Conservation (phyloP, 2,888 invertebrate species). For the Antitype chi region DNA sequence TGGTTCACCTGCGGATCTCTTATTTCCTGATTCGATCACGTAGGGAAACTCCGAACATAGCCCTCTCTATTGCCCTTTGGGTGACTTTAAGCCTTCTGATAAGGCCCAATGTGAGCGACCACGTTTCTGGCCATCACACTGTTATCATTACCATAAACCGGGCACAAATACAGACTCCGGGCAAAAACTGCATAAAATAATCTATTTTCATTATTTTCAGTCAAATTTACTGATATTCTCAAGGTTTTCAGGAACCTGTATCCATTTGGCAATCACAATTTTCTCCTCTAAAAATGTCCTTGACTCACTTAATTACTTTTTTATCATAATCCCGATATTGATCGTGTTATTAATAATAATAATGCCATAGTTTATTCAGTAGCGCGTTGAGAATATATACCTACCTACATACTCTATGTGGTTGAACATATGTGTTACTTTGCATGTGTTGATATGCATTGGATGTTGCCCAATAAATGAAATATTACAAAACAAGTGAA, state of each 20-base stretch:
- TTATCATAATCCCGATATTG: neutral
- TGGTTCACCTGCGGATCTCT: too few relatives aligned
- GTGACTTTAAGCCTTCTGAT: too few relatives aligned
- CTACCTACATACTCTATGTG: neutral
- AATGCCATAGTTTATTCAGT: conserved; percentile 4
- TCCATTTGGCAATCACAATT: neutral
- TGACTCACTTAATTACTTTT: neutral
- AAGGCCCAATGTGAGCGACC: too few relatives aligned
- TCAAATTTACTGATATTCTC: neutral
- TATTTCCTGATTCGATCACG: too few relatives aligned
- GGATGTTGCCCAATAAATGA: neutral
- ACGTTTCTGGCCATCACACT: too few relatives aligned
- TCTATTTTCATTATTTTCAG: neutral
- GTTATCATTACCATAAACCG: too few relatives aligned
- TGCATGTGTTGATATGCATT: conserved; percentile 3
- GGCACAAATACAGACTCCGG: neutral
- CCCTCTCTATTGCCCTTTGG: too few relatives aligned
- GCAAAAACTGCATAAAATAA: neutral
- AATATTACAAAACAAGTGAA: neutral
- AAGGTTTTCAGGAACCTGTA: neutral
- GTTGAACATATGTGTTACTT: conserved; percentile 5
- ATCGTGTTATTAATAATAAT: neutral
- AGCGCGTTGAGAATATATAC: neutral
- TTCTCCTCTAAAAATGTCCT: neutral
- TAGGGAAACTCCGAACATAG: too few relatives aligned